phyloP scores from a whole-genome alignment of 2,797 vertebrate species.

The Trachops cirrhosus region DNA sequence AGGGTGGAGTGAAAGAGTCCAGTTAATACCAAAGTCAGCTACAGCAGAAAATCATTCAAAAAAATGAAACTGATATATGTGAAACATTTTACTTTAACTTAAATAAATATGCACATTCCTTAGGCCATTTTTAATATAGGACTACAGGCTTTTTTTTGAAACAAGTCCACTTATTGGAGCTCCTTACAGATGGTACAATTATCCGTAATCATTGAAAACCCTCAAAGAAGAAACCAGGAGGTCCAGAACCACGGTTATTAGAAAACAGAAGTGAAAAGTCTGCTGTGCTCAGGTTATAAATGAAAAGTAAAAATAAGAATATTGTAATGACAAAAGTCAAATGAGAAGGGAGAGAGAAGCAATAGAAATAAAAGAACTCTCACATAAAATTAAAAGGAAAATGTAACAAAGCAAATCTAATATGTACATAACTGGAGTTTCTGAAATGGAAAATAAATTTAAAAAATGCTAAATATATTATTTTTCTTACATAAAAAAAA shows the following conservation, averaged over 20 bases:
- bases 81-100: not conserved
- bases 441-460: not conserved
- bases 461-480: not conserved
- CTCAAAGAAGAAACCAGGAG: not conserved
- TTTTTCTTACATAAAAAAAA: constrained; percentile 5
- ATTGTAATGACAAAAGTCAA: not conserved
- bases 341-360: not conserved
- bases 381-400: not conserved
- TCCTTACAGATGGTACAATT: not conserved
- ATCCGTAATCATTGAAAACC: not conserved
- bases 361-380: not conserved
- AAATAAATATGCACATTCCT: not conserved
- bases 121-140: not conserved
- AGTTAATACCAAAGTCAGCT: not conserved
- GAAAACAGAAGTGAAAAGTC: not conserved
- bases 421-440: not conserved
- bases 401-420: not conserved
- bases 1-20: not conserved
- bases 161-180: not conserved
- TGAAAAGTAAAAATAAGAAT: not conserved
- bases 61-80: not conserved
- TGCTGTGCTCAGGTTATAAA: not conserved
- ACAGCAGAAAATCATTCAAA: not conserved
- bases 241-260: not conserved
- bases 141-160: not conserved